Evolutionary conservation across 2,113 vertebrate genomes (phyloP).

Genomic region (Otolemur garnettii): DNA sequence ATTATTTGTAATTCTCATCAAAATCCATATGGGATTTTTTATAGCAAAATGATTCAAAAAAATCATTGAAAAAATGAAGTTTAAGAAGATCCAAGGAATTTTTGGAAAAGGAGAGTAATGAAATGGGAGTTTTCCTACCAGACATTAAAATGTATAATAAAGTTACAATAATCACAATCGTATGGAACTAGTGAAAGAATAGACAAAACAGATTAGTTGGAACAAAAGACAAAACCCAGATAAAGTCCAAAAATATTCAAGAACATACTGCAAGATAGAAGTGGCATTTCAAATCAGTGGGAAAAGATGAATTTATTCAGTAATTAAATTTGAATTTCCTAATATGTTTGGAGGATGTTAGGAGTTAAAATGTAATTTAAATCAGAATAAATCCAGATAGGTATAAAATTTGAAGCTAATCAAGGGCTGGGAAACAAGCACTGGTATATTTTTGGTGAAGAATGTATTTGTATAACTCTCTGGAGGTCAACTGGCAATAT

Average conservation of each 20-base stretch:
- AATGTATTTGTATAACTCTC: conserved; percentile 18
- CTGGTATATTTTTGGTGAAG: not conserved
- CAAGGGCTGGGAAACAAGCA: not conserved
- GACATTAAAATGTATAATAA: conserved; percentile 65
- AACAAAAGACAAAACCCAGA: conserved; percentile 43
- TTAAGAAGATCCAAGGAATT: conserved; percentile 44
- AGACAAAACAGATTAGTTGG: conserved; percentile 57
- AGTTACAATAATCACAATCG: conserved; percentile 45
- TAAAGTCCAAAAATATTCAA: conserved; percentile 33
- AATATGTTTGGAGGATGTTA: not conserved
- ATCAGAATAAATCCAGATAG: conserved; percentile 26
- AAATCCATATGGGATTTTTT: conserved; percentile 50
- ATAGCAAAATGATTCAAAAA: conserved; percentile 58
- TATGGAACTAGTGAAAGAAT: not conserved
- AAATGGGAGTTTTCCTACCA: conserved; percentile 64
- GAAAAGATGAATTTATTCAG: conserved; percentile 51
- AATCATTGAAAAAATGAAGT: conserved; percentile 53
- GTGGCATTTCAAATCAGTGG: conserved; percentile 28
- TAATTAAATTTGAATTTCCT: conserved; percentile 59
- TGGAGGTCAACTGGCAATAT: conserved; percentile 27
- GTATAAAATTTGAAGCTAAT: conserved; percentile 38
- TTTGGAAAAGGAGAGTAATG: conserved; percentile 57
- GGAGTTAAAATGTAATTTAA: conserved; percentile 51
- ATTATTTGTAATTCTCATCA: conserved; percentile 61
- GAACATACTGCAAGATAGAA: conserved; percentile 29